A percentile compares a stretch with the other conserved stretches of the same genome.
Evolutionary conservation across 2,797 vertebrate genomes (phyloP).

Genomic region (Synaphobranchus kaupii): DNA sequence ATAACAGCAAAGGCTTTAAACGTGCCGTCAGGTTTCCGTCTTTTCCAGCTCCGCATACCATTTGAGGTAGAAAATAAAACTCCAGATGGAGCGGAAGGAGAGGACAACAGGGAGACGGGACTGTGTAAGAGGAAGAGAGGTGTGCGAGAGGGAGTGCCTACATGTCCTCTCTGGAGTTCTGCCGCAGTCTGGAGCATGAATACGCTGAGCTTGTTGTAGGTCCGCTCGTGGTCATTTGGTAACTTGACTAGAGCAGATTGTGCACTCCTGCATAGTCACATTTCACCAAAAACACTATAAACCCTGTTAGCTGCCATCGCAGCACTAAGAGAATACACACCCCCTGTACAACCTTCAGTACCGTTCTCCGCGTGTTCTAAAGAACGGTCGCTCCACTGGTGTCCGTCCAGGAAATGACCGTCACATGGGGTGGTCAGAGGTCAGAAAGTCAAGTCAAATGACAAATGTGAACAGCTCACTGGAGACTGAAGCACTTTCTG

Average conservation of each 20-base stretch:
- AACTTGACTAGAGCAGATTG: background rate
- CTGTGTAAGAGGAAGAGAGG: background rate
- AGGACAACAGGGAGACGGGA: background rate
- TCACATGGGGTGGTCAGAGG: constrained; percentile 12
- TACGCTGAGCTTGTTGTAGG: background rate
- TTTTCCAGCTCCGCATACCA: background rate
- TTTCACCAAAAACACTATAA: background rate
- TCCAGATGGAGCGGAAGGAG: background rate
- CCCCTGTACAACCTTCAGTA: background rate
- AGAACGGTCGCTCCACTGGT: background rate
- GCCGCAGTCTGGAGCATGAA: background rate
- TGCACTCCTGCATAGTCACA: background rate
- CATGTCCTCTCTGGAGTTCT: constrained; percentile 1
- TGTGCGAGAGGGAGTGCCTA: background rate
- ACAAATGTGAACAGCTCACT: constrained; percentile 29
- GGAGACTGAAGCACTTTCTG: constrained; percentile 30
- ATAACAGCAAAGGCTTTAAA: constrained; percentile 40
- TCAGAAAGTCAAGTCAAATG: constrained; percentile 28
- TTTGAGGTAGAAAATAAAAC: constrained; percentile 23
- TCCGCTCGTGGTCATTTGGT: no score
- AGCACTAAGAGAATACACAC: background rate
- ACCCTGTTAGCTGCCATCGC: constrained; percentile 1
- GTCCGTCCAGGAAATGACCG: background rate
- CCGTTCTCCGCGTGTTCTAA: background rate
- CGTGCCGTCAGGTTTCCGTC: constrained; percentile 43